A percentile compares a stretch with the other conserved stretches of the same genome.
Evolutionary conservation across 2,113 vertebrate genomes (phyloP).

Genomic region (Diadophis punctatus): DNA sequence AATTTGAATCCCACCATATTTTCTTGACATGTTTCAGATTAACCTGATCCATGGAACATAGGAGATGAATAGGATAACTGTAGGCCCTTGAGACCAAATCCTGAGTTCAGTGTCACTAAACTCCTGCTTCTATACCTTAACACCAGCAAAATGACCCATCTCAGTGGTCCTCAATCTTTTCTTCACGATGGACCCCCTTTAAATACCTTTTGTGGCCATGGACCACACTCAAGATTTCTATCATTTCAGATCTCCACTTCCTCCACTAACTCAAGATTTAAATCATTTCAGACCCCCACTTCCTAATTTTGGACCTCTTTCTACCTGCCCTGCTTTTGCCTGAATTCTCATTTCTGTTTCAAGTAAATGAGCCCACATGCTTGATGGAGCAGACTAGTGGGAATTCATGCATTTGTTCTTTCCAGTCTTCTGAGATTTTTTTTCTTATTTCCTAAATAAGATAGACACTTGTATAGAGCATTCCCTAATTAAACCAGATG

Average conservation of each 20-base stretch:
- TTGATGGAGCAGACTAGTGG: not conserved
- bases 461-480: conserved; percentile 32
- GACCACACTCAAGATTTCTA: too few relatives aligned
- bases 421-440: not conserved
- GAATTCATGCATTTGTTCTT: not conserved
- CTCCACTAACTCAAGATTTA: too few relatives aligned
- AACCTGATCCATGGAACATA: not conserved
- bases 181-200: too few relatives aligned
- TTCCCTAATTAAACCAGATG: conserved; percentile 4
- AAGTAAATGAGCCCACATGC: not conserved
- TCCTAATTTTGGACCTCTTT: not conserved
- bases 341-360: not conserved
- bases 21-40: not conserved
- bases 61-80: not conserved
- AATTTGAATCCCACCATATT: too few relatives aligned
- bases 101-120: not conserved
- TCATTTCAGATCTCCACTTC: not conserved
- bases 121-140: not conserved
- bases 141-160: not conserved
- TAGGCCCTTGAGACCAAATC: not conserved
- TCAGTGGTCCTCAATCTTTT: not conserved
- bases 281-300: not conserved
- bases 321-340: not conserved
- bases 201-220: too few relatives aligned
- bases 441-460: conserved; percentile 9